These are phyloP conservation scores for Trissolcus brochymenae DNA, from an alignment of 2,888 invertebrate genomes.

Conservation along the genomic window DNA sequence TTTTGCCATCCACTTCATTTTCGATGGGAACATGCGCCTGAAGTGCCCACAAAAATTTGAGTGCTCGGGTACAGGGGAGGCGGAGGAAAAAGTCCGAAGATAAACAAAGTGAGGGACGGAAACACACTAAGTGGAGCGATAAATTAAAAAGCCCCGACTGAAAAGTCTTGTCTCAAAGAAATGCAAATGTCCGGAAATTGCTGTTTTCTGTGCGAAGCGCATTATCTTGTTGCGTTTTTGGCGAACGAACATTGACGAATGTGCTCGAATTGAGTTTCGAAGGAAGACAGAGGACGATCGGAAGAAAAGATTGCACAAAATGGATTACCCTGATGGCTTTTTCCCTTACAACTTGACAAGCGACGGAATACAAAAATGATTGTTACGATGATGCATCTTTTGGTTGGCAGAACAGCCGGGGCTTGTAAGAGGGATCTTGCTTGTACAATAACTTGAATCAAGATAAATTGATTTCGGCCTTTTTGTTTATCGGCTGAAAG, in stretches of 20 bases:
- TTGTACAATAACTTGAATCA: no score
- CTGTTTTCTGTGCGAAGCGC: conserved; percentile 9
- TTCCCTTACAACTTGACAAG: conserved; percentile 1
- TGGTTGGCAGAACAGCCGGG: neutral
- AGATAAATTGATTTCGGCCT: no score
- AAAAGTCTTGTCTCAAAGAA: conserved; percentile 18
- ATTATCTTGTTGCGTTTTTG: conserved; percentile 24
- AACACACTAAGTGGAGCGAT: conserved; percentile 34
- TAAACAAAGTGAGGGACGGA: conserved; percentile 22
- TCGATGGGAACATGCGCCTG: no score
- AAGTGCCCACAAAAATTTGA: no score
- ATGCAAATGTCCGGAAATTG: conserved; percentile 34
- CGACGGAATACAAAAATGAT: conserved; percentile 2
- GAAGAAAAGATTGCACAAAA: conserved; percentile 10
- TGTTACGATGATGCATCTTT: conserved; percentile 6
- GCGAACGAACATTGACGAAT: conserved; percentile 12
- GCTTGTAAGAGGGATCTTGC: neutral
- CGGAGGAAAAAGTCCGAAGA: conserved; percentile 6
- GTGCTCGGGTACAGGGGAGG: neutral
- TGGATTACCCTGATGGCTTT: conserved; percentile 16
- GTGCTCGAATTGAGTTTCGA: conserved; percentile 9
- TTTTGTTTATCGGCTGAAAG: no score
- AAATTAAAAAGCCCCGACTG: conserved; percentile 32
- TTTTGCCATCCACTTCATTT: no score
- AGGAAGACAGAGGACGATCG: conserved; percentile 11